Evolutionary conservation across 2,888 invertebrate species (phyloP).

Genomic region (Celastrina argiolus): DNA sequence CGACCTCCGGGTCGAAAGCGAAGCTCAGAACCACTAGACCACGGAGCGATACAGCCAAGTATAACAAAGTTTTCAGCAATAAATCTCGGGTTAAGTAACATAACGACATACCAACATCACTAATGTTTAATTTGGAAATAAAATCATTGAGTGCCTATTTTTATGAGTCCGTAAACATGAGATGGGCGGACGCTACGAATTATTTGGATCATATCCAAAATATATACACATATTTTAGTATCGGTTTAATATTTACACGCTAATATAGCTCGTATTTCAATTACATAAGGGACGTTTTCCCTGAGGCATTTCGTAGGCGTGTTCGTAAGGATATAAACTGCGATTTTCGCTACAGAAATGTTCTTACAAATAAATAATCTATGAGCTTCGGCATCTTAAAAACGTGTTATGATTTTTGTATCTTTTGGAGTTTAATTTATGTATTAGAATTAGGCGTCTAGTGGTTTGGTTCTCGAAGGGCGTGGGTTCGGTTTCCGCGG

Average conservation of each 20-base stretch:
- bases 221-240: slow-evolving; percentile 19
- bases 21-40: too few relatives aligned
- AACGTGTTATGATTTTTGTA: slow-evolving; percentile 11
- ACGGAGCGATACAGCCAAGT: too few relatives aligned
- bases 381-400: slow-evolving; percentile 18
- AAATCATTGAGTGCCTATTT: slow-evolving; percentile 31
- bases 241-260: background rate
- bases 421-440: background rate
- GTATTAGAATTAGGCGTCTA: background rate
- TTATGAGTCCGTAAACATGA: slow-evolving; percentile 38
- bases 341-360: slow-evolving; percentile 20
- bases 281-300: background rate
- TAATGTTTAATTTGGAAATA: slow-evolving; percentile 12
- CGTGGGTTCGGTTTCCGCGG: too few relatives aligned
- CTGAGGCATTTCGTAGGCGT: background rate
- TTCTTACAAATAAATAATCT: slow-evolving; percentile 22
- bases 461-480: too few relatives aligned
- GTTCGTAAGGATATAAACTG: background rate
- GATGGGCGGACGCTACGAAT: slow-evolving; percentile 36
- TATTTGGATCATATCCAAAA: slow-evolving; percentile 38
- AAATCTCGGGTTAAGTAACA: background rate
- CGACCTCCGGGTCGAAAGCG: too few relatives aligned
- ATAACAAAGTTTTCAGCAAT: slow-evolving; percentile 14
- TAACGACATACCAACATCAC: slow-evolving; percentile 11
- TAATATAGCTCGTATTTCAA: background rate